Evolutionary conservation across 2,113 vertebrate species (phyloP), one percentile per base, ranked within the genome.

Genomic region (Sorex araneus): DNA sequence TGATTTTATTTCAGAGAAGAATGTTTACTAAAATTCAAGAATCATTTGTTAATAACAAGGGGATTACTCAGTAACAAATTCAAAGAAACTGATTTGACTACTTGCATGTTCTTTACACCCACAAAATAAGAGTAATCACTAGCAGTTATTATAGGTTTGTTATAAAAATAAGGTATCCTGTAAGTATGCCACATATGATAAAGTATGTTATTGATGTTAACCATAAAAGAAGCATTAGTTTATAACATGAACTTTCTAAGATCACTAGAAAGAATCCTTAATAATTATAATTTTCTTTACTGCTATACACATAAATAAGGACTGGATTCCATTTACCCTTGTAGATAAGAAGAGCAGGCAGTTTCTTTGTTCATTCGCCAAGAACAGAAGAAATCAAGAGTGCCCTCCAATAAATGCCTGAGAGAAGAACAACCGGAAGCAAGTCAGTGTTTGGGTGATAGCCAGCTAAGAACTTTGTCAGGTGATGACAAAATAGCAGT

Each of bases 21-120:
- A 7, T 40, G 3, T 40, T 40, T 40, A 4, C 7, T 40, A 92
- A 40, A 40, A 40, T 4, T 40, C 40, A 40, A 3, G 7, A 40
- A 40, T 40, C 40, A 40, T 40, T 40, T 7, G 40, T 40, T 40
- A 40, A n/a, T n/a, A n/a, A 40, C 40, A 40, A 40, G 40, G 40
- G 54, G 88, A 66, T 90, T 89, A 82, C 40, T 89, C 47, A 47
- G 54, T 15, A 69, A 18, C 34, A 84, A 88, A 77, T 1, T n/a
- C 21, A 79, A 69, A 83, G 4, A n/a, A 84, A 74, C 30, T 84
- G 77, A 54, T 92, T 67, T 88, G n/a, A 6, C 13, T 75, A 60
- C 57, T 83, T n/a, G 8, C 34, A 40, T 69, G 1, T 47, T 70
- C 50, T 28, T 77, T 76, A 77, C 11, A 75, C 75, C 43, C 71